Evolutionary conservation across 2,888 invertebrate species (phyloP).

Genomic region (Malthinus seriepunctatus): DNA sequence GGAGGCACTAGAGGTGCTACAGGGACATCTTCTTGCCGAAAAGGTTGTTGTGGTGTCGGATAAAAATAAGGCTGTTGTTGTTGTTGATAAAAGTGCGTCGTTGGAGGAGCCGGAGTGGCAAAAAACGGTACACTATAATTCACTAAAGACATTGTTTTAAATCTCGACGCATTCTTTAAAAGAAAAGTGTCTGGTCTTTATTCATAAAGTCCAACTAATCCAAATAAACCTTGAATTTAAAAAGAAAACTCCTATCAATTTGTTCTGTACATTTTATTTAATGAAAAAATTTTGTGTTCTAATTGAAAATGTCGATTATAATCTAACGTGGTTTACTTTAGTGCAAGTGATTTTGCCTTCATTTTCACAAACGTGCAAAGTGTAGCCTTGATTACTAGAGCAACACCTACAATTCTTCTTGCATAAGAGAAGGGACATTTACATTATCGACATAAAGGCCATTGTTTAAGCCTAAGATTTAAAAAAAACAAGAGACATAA

Average conservation of each 20-base stretch:
- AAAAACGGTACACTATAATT: slow-evolving; percentile 49
- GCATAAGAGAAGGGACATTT: slow-evolving; percentile 21
- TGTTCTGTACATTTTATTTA: neutral
- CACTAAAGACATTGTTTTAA: slow-evolving; percentile 45
- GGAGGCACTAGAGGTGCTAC: no score
- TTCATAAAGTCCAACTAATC: slow-evolving; percentile 3
- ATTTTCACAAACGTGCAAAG: slow-evolving; percentile 11
- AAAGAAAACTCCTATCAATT: slow-evolving; percentile 9
- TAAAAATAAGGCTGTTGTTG: slow-evolving; percentile 46
- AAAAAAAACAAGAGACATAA: neutral
- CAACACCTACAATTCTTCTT: slow-evolving; percentile 17
- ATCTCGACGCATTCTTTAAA: slow-evolving; percentile 12
- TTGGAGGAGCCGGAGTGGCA: slow-evolving; percentile 44
- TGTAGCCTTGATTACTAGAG: slow-evolving; percentile 22
- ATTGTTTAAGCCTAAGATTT: slow-evolving; percentile 9
- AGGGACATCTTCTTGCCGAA: slow-evolving; percentile 52
- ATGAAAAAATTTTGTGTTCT: no score
- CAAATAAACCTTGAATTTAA: slow-evolving; percentile 16
- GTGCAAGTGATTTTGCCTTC: slow-evolving; percentile 14
- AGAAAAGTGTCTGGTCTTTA: neutral
- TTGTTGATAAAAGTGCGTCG: slow-evolving; percentile 39
- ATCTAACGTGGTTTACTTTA: neutral
- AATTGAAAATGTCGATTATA: neutral
- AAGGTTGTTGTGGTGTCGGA: slow-evolving; percentile 49
- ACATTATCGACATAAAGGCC: slow-evolving; percentile 16